Percentiles rank a stretch among this genome's conserved stretches.
These are phyloP conservation scores for Eristalinus aeneus DNA, from an alignment of 2,888 invertebrate species.

Conservation along the genomic window DNA sequence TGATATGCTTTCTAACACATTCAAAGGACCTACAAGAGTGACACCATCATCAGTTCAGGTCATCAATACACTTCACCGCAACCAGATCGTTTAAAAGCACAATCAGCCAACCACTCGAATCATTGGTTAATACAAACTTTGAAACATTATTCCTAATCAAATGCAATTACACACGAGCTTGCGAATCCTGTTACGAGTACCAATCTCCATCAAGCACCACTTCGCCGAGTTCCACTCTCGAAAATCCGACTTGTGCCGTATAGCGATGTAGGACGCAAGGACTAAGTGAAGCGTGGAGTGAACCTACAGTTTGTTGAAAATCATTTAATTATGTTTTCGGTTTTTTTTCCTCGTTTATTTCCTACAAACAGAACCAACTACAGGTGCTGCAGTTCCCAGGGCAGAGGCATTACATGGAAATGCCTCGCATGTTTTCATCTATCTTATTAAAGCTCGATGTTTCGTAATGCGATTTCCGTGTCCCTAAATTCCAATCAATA, in stretches of 20 bases:
- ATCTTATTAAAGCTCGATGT: slow-evolving; percentile 58
- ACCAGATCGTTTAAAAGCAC: neutral
- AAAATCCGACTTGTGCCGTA: neutral
- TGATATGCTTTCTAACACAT: no score
- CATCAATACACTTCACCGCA: neutral
- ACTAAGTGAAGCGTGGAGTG: slow-evolving; percentile 12
- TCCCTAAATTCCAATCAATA: slow-evolving; percentile 58
- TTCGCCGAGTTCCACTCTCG: slow-evolving; percentile 11
- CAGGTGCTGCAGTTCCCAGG: slow-evolving; percentile 34
- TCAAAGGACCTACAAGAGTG: no score
- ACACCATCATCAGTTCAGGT: no score
- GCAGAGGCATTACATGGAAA: slow-evolving; percentile 30
- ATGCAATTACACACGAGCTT: slow-evolving; percentile 33
- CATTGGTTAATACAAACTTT: neutral
- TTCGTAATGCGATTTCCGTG: slow-evolving; percentile 62
- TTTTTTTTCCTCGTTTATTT: neutral
- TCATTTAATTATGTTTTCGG: slow-evolving; percentile 31
- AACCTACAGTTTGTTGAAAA: slow-evolving; percentile 30
- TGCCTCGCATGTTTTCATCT: slow-evolving; percentile 48
- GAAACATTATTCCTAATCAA: slow-evolving; percentile 28
- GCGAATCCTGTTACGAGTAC: slow-evolving; percentile 24
- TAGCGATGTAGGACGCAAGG: neutral
- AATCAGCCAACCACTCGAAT: neutral
- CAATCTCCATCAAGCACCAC: slow-evolving; percentile 5
- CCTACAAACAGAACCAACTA: neutral